Evolutionary conservation across 2,888 invertebrate species (phyloP), one percentile per base, ranked within the genome.

Genomic region (Exocentrus adspersus): DNA sequence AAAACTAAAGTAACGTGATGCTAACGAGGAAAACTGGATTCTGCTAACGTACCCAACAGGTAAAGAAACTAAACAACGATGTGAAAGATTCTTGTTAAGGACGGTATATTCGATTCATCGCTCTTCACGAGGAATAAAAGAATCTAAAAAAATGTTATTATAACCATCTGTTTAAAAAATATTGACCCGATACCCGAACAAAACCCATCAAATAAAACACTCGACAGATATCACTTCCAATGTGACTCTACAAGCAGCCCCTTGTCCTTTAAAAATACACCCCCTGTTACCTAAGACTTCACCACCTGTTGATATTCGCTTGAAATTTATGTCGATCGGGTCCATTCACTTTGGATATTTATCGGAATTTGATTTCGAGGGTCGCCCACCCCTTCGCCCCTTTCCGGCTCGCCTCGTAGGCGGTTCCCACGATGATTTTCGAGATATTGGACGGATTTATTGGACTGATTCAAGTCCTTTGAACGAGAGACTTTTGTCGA

Each of bases 281-380:
- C 62, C 62, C 62, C 65, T 65, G 65, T 67, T 69, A 71, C 70
- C 72, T 69, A 72, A 72, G 68, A 69, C 68, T 71, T 65, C 68
- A 72, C 72, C 75, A 75, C 75, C 75, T 75, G 75, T 75, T 75
- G 75, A 68, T 69, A 68, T 66, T 64, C 60, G 58, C 43, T 51
- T 61, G 66, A 66, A n/a, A 73, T 71, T 73, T 74, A 73, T 73
- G 70, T 71, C 73, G 73, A 72, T 73, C 59, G 72, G 65, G 66
- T 71, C 74, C 70, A 71, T 74, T 73, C 71, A 68, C 63, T 54
- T 51, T 32, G 69, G 67, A 70, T 72, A 75, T 75, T 75, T 75
- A 75, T 75, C 65, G 71, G 72, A 69, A 72, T 75, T 73, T 73
- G 73, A 75, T 75, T 75, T 70, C 62, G 58, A 64, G 68, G 61